Percentiles rank a stretch among this genome's conserved stretches.
Evolutionary conservation across 1,140 invertebrate species (phyloP).

Genomic region (Laupala kohalensis): DNA sequence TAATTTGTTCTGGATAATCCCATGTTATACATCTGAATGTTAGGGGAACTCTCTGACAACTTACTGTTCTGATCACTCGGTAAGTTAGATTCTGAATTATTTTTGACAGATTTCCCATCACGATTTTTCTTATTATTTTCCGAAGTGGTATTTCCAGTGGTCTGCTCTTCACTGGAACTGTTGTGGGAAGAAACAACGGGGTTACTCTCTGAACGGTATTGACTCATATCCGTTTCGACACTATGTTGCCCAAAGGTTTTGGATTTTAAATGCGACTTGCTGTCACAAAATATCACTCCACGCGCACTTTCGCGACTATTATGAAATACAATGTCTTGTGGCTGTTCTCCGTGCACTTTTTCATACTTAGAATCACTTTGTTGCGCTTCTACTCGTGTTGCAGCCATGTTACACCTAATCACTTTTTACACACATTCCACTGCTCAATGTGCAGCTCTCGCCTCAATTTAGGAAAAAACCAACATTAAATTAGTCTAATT

Average conservation of each 20-base stretch:
- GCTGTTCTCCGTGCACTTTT: conserved; percentile 38
- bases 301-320: conserved; percentile 37
- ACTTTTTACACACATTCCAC: conserved; percentile 25
- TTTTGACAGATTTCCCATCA: conserved; percentile 26
- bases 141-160: conserved; percentile 26
- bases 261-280: conserved; percentile 18
- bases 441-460: conserved; percentile 24
- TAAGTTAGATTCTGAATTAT: conserved; percentile 26
- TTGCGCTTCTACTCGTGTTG: conserved; percentile 42
- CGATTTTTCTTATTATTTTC: conserved; percentile 25
- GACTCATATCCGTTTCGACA: conserved; percentile 32
- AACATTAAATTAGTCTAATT: no score
- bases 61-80: conserved; percentile 20
- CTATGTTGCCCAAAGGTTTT: conserved; percentile 20
- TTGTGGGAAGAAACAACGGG: conserved; percentile 31
- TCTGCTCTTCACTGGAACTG: conserved; percentile 21
- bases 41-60: conserved; percentile 21
- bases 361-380: conserved; percentile 41
- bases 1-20: conserved; percentile 18
- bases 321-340: conserved; percentile 41
- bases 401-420: conserved; percentile 43
- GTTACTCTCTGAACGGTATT: conserved; percentile 36
- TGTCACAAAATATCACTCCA: conserved; percentile 28
- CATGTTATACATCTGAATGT: conserved; percentile 21
- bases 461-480: no score